Conservation (phyloP, 1,140 invertebrate genomes). For the Trachelipus rathkii region DNA sequence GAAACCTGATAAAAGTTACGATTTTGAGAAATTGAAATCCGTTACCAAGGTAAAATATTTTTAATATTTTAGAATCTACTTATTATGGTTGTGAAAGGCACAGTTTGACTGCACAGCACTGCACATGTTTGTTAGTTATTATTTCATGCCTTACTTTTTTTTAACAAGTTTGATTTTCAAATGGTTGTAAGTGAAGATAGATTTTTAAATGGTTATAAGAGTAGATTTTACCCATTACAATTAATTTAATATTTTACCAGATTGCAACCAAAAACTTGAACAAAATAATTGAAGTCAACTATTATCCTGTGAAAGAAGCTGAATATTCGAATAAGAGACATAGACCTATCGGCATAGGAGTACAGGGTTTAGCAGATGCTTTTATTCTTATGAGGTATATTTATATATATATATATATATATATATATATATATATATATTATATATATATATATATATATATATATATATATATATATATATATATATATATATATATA, state of each 20-base stretch:
- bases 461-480: no score
- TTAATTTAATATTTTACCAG: constrained; percentile 12
- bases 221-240: neutral
- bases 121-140: no score
- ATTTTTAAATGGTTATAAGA: no score
- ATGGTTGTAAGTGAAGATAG: no score
- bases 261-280: constrained; percentile 87
- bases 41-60: constrained; percentile 67
- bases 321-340: constrained; percentile 82
- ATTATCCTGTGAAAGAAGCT: constrained; percentile 86
- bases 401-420: no score
- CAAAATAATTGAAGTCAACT: constrained; percentile 96
- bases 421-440: no score
- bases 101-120: no score
- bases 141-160: neutral
- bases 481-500: no score
- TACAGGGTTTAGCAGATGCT: constrained; percentile 94
- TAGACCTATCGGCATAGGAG: constrained; percentile 91
- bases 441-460: no score
- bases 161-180: neutral
- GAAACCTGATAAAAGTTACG: constrained; percentile 67
- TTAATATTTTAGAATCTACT: neutral
- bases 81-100: no score
- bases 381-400: constrained; percentile 86
- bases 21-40: constrained; percentile 83